A percentile compares a stretch with the other conserved stretches of the same genome.
These are phyloP conservation scores for Hipparchia semele DNA, from an alignment of 2,888 invertebrate genomes.

Conservation along the genomic window DNA sequence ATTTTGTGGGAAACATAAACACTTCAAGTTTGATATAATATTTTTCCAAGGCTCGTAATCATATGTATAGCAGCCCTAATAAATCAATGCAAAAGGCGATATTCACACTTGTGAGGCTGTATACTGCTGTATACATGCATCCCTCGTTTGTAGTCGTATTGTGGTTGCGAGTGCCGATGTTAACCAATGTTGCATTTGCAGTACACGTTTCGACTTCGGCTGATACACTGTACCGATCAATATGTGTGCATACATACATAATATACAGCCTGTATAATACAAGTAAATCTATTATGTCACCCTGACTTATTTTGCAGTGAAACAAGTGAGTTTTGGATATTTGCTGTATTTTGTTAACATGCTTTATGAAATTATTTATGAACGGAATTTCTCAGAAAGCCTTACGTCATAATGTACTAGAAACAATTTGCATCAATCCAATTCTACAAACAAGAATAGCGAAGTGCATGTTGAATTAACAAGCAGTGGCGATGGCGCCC, in stretches of 20 bases:
- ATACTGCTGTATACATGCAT: slow-evolving; percentile 46
- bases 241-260: background rate
- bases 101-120: slow-evolving; percentile 55
- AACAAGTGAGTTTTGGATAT: background rate
- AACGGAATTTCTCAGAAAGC: background rate
- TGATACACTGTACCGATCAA: slow-evolving; percentile 7
- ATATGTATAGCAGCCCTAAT: background rate
- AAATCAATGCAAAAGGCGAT: slow-evolving; percentile 46
- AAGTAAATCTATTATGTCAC: too few relatives aligned
- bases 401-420: background rate
- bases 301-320: background rate
- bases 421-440: slow-evolving; percentile 13
- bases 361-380: too few relatives aligned
- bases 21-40: background rate
- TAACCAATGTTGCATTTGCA: slow-evolving; percentile 31
- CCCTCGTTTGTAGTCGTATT: slow-evolving; percentile 49
- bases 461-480: slow-evolving; percentile 54
- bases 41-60: background rate
- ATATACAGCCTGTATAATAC: background rate
- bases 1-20: background rate
- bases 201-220: slow-evolving; percentile 28
- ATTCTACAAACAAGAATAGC: background rate
- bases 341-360: background rate
- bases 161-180: slow-evolving; percentile 36
- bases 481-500: slow-evolving; percentile 55